Evolutionary conservation across 2,888 invertebrate species (phyloP).

Genomic region (Sesia apiformis): DNA sequence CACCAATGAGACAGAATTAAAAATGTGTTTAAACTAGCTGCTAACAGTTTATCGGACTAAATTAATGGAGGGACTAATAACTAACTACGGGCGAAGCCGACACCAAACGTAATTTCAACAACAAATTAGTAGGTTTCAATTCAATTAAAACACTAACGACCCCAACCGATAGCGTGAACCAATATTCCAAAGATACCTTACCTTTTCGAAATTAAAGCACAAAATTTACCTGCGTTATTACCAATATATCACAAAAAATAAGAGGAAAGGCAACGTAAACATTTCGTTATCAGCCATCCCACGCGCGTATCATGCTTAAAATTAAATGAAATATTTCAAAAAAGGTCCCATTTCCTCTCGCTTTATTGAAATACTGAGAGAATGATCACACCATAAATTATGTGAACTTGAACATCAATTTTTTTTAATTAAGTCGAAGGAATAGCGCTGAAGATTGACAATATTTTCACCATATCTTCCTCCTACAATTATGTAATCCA

Average conservation of each 20-base stretch:
- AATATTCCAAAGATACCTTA: too few relatives aligned
- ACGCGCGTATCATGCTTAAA: conserved; percentile 4
- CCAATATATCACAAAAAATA: not conserved
- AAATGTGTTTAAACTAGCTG: too few relatives aligned
- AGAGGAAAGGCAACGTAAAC: conserved; percentile 6
- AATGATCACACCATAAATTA: conserved; percentile 8
- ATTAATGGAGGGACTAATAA: too few relatives aligned
- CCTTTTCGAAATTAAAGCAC: not conserved
- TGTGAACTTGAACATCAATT: conserved; percentile 1
- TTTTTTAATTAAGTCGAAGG: too few relatives aligned
- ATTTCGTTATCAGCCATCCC: conserved; percentile 8
- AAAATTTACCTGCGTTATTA: not conserved
- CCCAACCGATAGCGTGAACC: too few relatives aligned
- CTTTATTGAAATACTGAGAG: conserved; percentile 15
- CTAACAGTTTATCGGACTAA: too few relatives aligned
- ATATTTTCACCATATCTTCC: too few relatives aligned
- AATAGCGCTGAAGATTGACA: too few relatives aligned
- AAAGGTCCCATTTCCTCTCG: conserved; percentile 7
- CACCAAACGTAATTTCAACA: conserved; percentile 12
- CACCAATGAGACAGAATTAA: too few relatives aligned
- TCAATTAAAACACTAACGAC: conserved; percentile 21
- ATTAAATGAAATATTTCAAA: conserved; percentile 12
- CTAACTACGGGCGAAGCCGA: not conserved
- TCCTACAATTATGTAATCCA: too few relatives aligned
- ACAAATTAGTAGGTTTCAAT: conserved; percentile 14